Conservation (phyloP, 2,113 vertebrate genomes). For the Notothenia coriiceps region DNA sequence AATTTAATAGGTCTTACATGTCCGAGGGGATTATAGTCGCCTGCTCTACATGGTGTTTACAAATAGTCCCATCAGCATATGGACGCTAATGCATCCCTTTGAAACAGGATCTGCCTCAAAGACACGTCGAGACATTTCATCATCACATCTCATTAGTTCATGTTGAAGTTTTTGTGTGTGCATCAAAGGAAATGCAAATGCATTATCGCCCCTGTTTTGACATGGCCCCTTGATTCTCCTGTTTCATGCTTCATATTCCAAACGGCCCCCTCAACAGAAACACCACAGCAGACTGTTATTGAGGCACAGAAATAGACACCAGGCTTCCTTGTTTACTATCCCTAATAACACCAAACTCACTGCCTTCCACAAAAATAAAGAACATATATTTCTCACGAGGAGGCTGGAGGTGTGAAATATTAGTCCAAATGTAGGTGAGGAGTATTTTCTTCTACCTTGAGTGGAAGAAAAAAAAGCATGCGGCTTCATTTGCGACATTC, state of each 20-base stretch:
- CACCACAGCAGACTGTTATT: conserved; percentile 48
- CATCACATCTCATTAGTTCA: not conserved
- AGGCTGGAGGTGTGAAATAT: conserved; percentile 57
- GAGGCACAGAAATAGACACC: conserved; percentile 56
- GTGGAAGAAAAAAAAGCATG: conserved; percentile 33
- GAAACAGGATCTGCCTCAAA: conserved; percentile 11
- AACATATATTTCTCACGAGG: conserved; percentile 43
- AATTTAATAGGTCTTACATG: conserved; percentile 44
- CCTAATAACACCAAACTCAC: conserved; percentile 24
- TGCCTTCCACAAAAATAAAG: conserved; percentile 19
- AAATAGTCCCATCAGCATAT: conserved; percentile 39
- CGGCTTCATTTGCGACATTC: conserved; percentile 14
- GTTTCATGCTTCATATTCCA: conserved; percentile 62
- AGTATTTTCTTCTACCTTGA: conserved; percentile 44
- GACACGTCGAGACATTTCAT: not conserved
- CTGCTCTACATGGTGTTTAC: conserved; percentile 62
- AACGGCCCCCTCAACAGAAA: conserved; percentile 54
- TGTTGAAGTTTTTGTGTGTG: not conserved
- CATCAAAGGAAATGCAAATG: not conserved
- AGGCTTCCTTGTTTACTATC: conserved; percentile 51
- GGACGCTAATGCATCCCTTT: conserved; percentile 12
- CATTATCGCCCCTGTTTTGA: conserved; percentile 31
- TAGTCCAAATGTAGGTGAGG: conserved; percentile 54
- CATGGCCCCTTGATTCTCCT: conserved; percentile 50
- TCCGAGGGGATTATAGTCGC: conserved; percentile 55